Evolutionary conservation across 2,797 vertebrate species (phyloP).

Genomic region (Hipposideros larvatus): DNA sequence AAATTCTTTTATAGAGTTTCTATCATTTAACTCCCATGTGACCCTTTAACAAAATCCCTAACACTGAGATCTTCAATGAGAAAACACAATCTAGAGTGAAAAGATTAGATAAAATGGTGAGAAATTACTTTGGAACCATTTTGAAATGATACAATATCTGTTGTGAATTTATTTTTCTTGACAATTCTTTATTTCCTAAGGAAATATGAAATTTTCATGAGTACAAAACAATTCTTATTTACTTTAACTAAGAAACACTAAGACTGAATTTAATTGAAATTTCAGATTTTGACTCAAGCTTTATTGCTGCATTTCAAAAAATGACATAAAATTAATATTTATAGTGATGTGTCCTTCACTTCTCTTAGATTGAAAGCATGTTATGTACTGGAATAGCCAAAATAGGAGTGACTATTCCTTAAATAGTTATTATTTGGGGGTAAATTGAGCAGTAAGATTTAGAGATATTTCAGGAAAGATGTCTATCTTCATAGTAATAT

Average conservation of each 20-base stretch:
- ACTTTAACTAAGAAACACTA: not conserved
- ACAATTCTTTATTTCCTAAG: conserved; percentile 43
- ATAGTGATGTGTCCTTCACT: not conserved
- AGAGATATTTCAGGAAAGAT: not conserved
- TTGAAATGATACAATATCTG: conserved; percentile 45
- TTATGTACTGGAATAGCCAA: not conserved
- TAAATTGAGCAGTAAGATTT: not conserved
- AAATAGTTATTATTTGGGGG: not conserved
- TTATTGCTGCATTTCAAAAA: not conserved
- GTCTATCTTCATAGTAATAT: not conserved
- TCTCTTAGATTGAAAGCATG: not conserved
- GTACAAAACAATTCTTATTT: not conserved
- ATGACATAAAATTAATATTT: conserved; percentile 20
- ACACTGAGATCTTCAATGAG: conserved; percentile 22
- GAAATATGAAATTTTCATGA: conserved; percentile 42
- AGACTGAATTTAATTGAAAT: not conserved
- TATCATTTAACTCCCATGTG: not conserved
- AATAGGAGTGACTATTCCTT: not conserved
- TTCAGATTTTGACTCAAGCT: conserved; percentile 40
- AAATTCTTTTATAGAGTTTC: too few relatives aligned
- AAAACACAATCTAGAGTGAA: conserved; percentile 39
- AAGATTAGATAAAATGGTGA: not conserved
- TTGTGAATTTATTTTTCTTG: not conserved
- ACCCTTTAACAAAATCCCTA: conserved; percentile 51
- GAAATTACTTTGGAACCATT: conserved; percentile 25